Evolutionary conservation across 2,888 invertebrate species (phyloP).

Genomic region (Rotaria sp.): DNA sequence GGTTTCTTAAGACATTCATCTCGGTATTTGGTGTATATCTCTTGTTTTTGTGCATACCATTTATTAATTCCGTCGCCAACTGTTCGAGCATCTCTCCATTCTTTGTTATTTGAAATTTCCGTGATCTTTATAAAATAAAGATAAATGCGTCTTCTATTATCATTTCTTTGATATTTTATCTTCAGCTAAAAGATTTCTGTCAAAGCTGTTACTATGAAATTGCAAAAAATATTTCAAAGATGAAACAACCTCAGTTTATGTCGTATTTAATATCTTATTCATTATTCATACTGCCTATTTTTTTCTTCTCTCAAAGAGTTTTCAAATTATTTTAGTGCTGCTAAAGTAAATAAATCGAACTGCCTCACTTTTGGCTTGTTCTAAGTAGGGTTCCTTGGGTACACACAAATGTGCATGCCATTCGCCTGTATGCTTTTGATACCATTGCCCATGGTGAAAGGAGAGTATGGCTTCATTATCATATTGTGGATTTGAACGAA

Average conservation of each 20-base stretch:
- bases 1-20: neutral
- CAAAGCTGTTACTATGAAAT: no score
- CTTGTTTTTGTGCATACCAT: neutral
- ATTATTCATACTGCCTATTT: no score
- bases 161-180: no score
- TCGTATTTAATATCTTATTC: no score
- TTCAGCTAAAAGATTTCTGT: no score
- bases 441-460: neutral
- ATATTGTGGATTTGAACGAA: neutral
- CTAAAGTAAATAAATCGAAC: neutral
- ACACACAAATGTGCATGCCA: neutral
- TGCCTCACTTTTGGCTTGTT: neutral
- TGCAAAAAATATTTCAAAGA: no score
- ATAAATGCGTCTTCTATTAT: no score
- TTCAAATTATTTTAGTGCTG: no score
- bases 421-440: neutral
- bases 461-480: neutral
- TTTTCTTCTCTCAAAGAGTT: no score
- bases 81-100: neutral
- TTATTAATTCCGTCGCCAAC: neutral
- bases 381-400: neutral
- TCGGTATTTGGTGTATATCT: neutral
- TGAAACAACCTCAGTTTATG: no score
- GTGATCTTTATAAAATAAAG: neutral
- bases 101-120: neutral